Conservation (phyloP, 2,888 invertebrate genomes). For the Antitype chi region DNA sequence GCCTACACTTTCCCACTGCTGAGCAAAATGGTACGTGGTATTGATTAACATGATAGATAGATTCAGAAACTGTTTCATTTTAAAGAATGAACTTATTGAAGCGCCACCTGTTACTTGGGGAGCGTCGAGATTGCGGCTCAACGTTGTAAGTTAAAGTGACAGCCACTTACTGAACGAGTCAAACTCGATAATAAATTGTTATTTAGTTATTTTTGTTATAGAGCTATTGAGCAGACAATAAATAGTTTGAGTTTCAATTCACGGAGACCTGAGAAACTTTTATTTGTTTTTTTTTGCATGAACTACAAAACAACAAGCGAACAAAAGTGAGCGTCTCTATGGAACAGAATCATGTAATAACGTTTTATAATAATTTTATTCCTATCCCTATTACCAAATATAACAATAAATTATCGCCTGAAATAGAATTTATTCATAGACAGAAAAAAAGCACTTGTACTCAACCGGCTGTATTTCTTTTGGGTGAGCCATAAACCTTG, state of each 20-base stretch:
- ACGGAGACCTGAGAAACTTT: neutral
- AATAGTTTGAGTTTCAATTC: neutral
- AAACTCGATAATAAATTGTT: constrained; percentile 8
- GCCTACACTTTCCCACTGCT: too few relatives aligned
- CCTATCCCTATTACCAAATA: neutral
- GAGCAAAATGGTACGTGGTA: too few relatives aligned
- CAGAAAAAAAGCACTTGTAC: constrained; percentile 25
- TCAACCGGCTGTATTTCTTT: constrained; percentile 39
- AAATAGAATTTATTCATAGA: constrained; percentile 1
- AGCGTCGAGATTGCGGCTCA: constrained; percentile 8
- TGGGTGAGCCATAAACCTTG: constrained; percentile 49
- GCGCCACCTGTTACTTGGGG: constrained; percentile 37
- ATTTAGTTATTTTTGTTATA: neutral
- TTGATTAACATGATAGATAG: neutral
- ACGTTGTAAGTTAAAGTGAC: constrained; percentile 28
- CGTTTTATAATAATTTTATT: neutral
- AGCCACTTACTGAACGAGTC: constrained; percentile 20
- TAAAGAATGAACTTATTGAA: neutral
- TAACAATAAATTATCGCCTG: neutral
- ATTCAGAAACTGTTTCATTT: neutral
- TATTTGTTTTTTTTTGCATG: neutral
- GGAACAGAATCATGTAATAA: too few relatives aligned
- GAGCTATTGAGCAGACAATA: neutral
- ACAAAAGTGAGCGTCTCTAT: neutral
- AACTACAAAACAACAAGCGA: too few relatives aligned